Conservation (phyloP, 2,888 invertebrate genomes). For the Cecidostiba fungosa region DNA sequence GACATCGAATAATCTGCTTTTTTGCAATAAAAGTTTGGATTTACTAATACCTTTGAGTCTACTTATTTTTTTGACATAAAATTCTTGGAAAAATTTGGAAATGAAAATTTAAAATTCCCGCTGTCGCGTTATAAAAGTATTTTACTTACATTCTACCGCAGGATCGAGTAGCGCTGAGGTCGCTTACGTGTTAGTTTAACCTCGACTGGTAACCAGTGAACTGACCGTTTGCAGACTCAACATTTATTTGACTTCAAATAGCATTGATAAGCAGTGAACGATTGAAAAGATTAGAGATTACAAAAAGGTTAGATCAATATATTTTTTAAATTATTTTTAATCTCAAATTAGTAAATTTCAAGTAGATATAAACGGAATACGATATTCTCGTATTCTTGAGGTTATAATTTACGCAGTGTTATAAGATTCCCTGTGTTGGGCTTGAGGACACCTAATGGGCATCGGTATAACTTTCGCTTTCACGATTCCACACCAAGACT, state of each 20-base stretch:
- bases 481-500: not conserved
- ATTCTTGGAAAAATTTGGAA: not conserved
- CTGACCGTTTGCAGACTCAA: not conserved
- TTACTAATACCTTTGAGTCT: not conserved
- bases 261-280: not conserved
- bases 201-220: not conserved
- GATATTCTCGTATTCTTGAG: not conserved
- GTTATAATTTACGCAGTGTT: not conserved
- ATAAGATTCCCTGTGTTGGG: not conserved
- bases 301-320: too few species aligned
- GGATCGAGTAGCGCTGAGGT: slow-evolving; percentile 36
- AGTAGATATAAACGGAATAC: too few species aligned
- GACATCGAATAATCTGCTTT: not conserved
- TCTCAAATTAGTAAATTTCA: too few species aligned
- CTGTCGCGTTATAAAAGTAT: not conserved
- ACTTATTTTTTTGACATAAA: not conserved
- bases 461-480: slow-evolving; percentile 49
- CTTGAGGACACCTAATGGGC: not conserved
- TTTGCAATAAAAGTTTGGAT: not conserved
- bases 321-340: too few species aligned
- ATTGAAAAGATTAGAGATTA: not conserved
- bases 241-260: not conserved
- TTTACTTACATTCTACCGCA: not conserved
- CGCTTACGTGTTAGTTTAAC: not conserved
- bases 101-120: slow-evolving; percentile 26